Conservation (phyloP, 1,140 invertebrate species). For the Chrysoperla carnea region DNA sequence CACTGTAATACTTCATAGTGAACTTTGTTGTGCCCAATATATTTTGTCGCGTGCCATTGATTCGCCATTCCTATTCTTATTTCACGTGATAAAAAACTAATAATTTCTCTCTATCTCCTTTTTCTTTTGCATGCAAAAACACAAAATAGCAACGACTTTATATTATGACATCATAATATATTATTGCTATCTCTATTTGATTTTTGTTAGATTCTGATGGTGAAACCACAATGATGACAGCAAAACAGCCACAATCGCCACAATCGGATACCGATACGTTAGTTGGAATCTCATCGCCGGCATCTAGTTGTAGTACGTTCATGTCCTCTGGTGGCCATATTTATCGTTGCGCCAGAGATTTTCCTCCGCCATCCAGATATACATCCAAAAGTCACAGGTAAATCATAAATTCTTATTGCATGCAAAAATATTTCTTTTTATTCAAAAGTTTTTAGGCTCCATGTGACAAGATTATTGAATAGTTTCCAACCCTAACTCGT, state of each 20-base stretch:
- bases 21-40: too few relatives aligned
- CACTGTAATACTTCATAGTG: too few relatives aligned
- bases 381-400: too few relatives aligned
- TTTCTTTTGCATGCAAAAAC: constrained; percentile 15
- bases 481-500: too few relatives aligned
- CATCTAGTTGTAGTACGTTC: constrained; percentile 27
- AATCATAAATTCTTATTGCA: too few relatives aligned
- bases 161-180: neutral
- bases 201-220: neutral
- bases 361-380: too few relatives aligned
- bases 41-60: too few relatives aligned
- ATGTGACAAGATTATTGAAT: too few relatives aligned
- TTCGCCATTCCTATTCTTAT: too few relatives aligned
- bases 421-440: too few relatives aligned
- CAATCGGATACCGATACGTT: constrained; percentile 15
- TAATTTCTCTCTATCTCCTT: constrained; percentile 3
- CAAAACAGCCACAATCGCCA: constrained; percentile 13
- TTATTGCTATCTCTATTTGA: neutral
- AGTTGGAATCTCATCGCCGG: constrained; percentile 22
- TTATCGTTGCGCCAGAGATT: constrained; percentile 6
- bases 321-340: constrained; percentile 22
- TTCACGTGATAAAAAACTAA: constrained; percentile 1
- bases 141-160: constrained; percentile 6
- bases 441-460: too few relatives aligned
- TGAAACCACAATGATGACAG: constrained; percentile 17